Percentiles rank a stretch among this genome's conserved stretches.
phyloP scores from a whole-genome alignment of 2,888 invertebrate genomes.

The Yponomeuta sedellus region DNA sequence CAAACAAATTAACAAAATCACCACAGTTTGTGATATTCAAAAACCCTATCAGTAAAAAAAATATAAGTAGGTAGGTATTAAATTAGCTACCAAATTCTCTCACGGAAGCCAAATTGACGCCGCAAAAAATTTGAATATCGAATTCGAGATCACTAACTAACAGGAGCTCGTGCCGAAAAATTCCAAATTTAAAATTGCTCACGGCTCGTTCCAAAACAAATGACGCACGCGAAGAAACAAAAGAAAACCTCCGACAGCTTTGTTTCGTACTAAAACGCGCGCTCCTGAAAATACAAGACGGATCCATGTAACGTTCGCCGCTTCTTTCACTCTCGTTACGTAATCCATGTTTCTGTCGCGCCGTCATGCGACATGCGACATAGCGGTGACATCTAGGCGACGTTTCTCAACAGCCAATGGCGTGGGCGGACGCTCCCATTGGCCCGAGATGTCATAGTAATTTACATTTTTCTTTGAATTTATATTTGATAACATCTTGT shows the following conservation, averaged over 20 bases:
- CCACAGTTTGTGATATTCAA: neutral
- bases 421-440: conserved; percentile 38
- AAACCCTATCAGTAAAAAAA: neutral
- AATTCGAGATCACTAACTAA: conserved; percentile 28
- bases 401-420: conserved; percentile 43
- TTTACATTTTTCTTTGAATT: conserved; percentile 12
- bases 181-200: conserved; percentile 21
- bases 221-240: neutral
- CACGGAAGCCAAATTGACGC: conserved; percentile 49
- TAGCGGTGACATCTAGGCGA: conserved; percentile 52
- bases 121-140: conserved; percentile 26
- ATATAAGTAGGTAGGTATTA: neutral
- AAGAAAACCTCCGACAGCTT: neutral
- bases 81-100: conserved; percentile 32
- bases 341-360: conserved; percentile 27
- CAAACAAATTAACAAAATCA: neutral
- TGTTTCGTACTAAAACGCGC: neutral
- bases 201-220: conserved; percentile 18
- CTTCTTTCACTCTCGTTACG: neutral
- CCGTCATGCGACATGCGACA: conserved; percentile 47
- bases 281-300: conserved; percentile 12
- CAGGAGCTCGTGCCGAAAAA: conserved; percentile 53
- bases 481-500: conserved; percentile 13
- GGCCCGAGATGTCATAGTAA: conserved; percentile 42
- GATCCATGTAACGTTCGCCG: neutral